phyloP scores from a whole-genome alignment of 53 echinoderm and acorn worm genomes.

The Apostichopus leukothele region DNA sequence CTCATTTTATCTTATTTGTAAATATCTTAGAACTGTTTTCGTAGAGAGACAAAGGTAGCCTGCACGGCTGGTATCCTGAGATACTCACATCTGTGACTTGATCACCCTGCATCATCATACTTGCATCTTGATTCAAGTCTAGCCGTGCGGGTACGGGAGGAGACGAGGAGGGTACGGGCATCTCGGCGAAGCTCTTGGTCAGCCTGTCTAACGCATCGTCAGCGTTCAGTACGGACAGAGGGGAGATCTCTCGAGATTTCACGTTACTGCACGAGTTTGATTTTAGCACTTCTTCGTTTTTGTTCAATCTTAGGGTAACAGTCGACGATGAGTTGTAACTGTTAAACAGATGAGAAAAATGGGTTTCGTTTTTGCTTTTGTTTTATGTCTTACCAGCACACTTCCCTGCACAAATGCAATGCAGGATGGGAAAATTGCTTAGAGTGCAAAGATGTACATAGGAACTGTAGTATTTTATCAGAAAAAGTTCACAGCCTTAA shows the following conservation, averaged over 20 bases:
- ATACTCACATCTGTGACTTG: background rate
- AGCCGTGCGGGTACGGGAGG: conserved; percentile 9
- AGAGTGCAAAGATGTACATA: too few species aligned
- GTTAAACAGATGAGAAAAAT: background rate
- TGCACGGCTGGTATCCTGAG: background rate
- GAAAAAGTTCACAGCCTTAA: too few species aligned
- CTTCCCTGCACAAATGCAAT: too few species aligned
- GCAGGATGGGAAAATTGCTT: too few species aligned
- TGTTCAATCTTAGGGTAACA: conserved; percentile 9
- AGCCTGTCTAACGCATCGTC: conserved; percentile 8
- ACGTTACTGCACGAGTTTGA: background rate
- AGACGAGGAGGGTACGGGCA: conserved; percentile 19
- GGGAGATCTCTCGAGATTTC: background rate
- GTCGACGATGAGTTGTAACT: conserved; percentile 7
- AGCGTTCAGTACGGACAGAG: conserved; percentile 8
- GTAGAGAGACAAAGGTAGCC: too few species aligned
- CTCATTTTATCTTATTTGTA: too few species aligned
- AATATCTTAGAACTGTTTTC: too few species aligned
- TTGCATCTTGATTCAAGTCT: conserved; percentile 12
- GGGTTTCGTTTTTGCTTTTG: too few species aligned
- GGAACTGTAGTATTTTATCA: too few species aligned
- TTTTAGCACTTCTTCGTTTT: conserved; percentile 2
- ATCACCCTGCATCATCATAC: background rate
- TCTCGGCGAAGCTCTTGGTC: background rate
- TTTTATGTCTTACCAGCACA: too few species aligned